These are phyloP conservation scores for Selenia dentaria DNA, from an alignment of 2,888 invertebrate genomes.

Conservation along the genomic window DNA sequence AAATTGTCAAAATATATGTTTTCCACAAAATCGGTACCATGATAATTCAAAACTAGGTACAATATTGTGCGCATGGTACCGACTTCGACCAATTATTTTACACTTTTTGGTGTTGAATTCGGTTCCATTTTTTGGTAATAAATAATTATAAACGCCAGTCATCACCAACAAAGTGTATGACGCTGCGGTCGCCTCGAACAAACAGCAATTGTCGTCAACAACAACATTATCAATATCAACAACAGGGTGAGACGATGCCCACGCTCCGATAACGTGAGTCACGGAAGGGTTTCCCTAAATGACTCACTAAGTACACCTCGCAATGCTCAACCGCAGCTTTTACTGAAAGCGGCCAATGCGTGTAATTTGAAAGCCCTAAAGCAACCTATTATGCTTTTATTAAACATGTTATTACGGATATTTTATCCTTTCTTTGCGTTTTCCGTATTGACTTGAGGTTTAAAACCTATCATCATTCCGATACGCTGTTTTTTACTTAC, in stretches of 20 bases:
- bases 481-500: slow-evolving; percentile 13
- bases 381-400: slow-evolving; percentile 24
- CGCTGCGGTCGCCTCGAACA: slow-evolving; percentile 22
- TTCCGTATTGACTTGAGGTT: slow-evolving; percentile 11
- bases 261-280: slow-evolving; percentile 73
- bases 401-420: slow-evolving; percentile 19
- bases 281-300: slow-evolving; percentile 81
- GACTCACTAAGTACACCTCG: slow-evolving; percentile 57
- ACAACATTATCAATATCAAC: slow-evolving; percentile 58
- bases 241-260: slow-evolving; percentile 60
- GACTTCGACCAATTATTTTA: too few species aligned
- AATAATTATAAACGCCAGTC: too few species aligned
- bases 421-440: slow-evolving; percentile 8
- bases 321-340: slow-evolving; percentile 37
- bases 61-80: too few species aligned
- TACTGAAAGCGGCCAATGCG: slow-evolving; percentile 32
- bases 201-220: slow-evolving; percentile 38
- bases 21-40: too few species aligned
- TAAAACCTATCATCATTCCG: slow-evolving; percentile 5
- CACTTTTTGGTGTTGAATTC: too few species aligned
- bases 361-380: slow-evolving; percentile 30
- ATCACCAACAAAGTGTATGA: slow-evolving; percentile 13
- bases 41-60: too few species aligned
- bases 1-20: too few species aligned
- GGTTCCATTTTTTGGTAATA: too few species aligned